Base-by-base conservation (phyloP, 2,797 vertebrate species). In the Hippocampus kuda region DNA sequence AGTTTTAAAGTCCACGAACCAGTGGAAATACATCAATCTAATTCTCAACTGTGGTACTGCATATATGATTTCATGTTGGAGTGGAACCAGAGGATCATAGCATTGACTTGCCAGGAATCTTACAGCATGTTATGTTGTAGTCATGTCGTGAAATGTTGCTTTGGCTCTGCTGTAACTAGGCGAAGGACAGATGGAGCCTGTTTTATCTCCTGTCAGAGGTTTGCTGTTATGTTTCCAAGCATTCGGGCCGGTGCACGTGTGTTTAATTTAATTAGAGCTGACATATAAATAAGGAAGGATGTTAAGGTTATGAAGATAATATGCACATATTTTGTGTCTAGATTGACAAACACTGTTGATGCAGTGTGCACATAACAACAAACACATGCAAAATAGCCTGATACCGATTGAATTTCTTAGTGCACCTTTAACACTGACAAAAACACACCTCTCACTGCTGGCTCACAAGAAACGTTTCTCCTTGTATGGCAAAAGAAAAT, bases 81-180 rank as follows among this genome's bases (percentile, higher is more conserved):
- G 42, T 34, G 22, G 26, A 48, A 49, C 24, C 26, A 46, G 42
- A 10, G 24, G 48, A 53, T 38, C 48, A 53, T 20, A 65, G 24
- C 3, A 18, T 61, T 61, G 30, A 61, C 59, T 16, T 61, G 59
- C 63, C 63, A 65, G 44, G 44, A 46, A 41, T 24, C 44, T 65
- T 65, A 65, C 46, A 48, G 61, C 44, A 42, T 64, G 61, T 26
- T 26, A 65, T 48, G 11, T 65, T 49, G 63, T 49, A 27, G 24
- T 65, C 24, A 48, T 65, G 24, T 48, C 44, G 44, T 65, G 63
- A 65, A 48, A 65, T 46, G 24, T 65, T 65, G 42, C 63, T 48
- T 11, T 48, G 63, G 63, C 63, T 49, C 46, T 27, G 24, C 24
- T 65, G 6, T 18, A 65, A 10, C 27, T 18, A 34, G 30, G 27